Conservation (phyloP, 1,140 invertebrate genomes). For the Drosophila cardini region DNA sequence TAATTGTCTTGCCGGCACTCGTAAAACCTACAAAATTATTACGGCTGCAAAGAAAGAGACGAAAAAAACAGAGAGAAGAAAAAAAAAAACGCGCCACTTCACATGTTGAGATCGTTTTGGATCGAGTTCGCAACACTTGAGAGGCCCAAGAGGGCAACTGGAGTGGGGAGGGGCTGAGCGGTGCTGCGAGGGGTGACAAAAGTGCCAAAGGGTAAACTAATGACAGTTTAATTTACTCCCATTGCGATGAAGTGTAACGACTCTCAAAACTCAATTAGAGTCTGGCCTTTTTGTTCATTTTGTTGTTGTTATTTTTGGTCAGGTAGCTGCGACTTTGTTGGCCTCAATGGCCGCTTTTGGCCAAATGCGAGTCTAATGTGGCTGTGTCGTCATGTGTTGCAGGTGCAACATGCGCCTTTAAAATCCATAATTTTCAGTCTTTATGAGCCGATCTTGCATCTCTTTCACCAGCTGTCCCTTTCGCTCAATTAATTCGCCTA, state of each 20-base stretch:
- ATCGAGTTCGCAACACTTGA: conserved; percentile 37
- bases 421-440: conserved; percentile 77
- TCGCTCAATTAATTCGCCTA: conserved; percentile 77
- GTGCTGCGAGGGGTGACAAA: conserved; percentile 52
- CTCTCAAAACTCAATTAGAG: conserved; percentile 80
- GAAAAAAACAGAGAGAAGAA: conserved; percentile 16
- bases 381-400: conserved; percentile 29
- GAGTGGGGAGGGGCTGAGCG: background rate
- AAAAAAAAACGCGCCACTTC: conserved; percentile 73
- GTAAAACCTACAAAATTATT: conserved; percentile 83
- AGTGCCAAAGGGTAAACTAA: conserved; percentile 82
- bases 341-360: conserved; percentile 36
- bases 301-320: background rate
- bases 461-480: conserved; percentile 20
- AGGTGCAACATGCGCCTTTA: conserved; percentile 67
- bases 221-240: conserved; percentile 83
- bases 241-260: conserved; percentile 82
- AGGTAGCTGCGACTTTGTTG: conserved; percentile 13
- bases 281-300: conserved; percentile 27
- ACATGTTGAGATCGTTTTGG: conserved; percentile 64
- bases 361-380: conserved; percentile 71
- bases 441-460: conserved; percentile 61
- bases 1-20: conserved; percentile 82
- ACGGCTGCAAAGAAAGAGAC: conserved; percentile 60
- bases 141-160: conserved; percentile 21